Conservation (phyloP, 2,797 vertebrate genomes). For the Thripadectes ignobilis region DNA sequence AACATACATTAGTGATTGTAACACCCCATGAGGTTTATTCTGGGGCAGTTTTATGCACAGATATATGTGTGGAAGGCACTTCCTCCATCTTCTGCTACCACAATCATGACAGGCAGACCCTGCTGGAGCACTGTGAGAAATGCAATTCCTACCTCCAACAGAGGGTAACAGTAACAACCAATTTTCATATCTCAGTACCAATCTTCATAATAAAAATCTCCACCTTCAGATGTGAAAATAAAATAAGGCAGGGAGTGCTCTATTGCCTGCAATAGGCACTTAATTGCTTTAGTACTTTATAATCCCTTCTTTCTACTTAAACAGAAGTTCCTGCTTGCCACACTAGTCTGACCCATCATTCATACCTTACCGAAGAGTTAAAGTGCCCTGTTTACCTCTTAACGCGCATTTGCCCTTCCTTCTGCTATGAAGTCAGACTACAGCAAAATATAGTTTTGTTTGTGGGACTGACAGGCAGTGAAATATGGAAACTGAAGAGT, state of each 20-base stretch:
- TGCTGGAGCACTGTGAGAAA: background rate
- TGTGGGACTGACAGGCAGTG: background rate
- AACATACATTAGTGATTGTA: background rate
- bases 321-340: background rate
- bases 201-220: background rate
- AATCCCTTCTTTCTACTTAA: background rate
- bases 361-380: background rate
- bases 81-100: background rate
- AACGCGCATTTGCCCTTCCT: background rate
- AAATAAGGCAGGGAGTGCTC: fast-evolving
- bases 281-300: background rate
- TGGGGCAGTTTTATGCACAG: background rate
- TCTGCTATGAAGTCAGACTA: background rate
- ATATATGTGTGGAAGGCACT: background rate
- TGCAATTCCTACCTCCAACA: background rate
- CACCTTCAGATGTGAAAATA: background rate
- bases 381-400: background rate
- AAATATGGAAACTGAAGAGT: background rate
- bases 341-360: background rate
- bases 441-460: background rate
- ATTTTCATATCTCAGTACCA: background rate
- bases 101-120: background rate
- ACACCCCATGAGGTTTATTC: background rate
- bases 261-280: background rate
- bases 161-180: background rate